Base-by-base conservation (phyloP, 1,140 invertebrate genomes). In the Ditylenchus dipsaci region DNA sequence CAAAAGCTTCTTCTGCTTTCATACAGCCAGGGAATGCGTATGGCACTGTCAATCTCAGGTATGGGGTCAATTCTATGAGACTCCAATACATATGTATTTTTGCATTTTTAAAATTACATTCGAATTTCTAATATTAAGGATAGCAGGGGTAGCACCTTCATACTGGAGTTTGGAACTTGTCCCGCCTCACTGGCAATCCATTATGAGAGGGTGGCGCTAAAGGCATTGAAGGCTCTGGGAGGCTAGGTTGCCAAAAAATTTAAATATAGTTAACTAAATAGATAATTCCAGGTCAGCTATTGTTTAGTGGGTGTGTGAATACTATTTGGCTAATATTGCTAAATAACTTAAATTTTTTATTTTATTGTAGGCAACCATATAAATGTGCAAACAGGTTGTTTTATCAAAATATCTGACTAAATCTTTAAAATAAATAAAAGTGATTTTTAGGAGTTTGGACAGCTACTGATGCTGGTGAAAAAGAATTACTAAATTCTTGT, bases 71-170 rank as follows among this genome's bases (percentile, higher is more conserved):
- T 1, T 87, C 88, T 91, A 91, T 17, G 95, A 98, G 86, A 99
- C 95, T 8, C 90, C 91, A 61, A 88, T 98, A n/a, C 1, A 97
- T 95, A 0, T 98, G 95, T 83, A 97, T 3, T 3, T 38, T 38
- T 11, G 11, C n/a, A n/a, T n/a, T n/a, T n/a, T 15, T 17, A 68
- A 19, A 26, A 13, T 38, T 23, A 43, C 47, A 17, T 13, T 47
- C 49, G 19, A 17, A 64, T 45, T 30, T 59, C 3, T 11, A 38
- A 38, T 38, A 5, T 11, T 38, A 38, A 11, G 33, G 3, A 38
- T 94, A 5, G 95, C 95, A 33, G 93, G 95, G 13, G 92, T 97
- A 95, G 93, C 19, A 99, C 96, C 1, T 97, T 95, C 84, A 88
- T 98, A 43, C 84, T 99, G 1, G 96, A 99, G 85, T 99, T 99